Base-by-base conservation (phyloP, 2,113 vertebrate species). In the Salvator merianae region DNA sequence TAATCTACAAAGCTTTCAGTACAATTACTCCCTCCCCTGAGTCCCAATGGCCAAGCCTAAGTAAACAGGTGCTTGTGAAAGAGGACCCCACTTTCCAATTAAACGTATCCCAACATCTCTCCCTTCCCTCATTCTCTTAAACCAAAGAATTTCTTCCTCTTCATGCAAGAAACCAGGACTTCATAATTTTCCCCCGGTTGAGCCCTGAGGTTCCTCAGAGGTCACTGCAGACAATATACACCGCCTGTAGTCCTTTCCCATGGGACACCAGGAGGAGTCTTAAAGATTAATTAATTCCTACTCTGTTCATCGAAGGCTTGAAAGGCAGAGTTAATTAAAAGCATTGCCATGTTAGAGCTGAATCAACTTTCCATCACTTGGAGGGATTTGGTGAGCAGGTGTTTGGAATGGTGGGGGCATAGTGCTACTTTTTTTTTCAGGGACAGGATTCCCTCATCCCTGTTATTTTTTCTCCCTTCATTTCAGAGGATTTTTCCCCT, bases 1-100 rank as follows among this genome's bases (percentile, higher is more conserved):
- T 97, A 97, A 97, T 97, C 96, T 96, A 94, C 94, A 96, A 95
- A 96, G 94, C 95, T 94, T 93, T 90, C 84, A 66, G 94, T 96
- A 96, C 96, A 96, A 96, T 97, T 95, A 97, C 94, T 94, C 95
- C 93, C 93, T 96, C 94, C 95, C 94, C 92, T 40, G 88, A 94
- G 94, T 86, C 94, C 93, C 91, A 14, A 59, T 89, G 30, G 86
- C 91, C 90, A 81, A 91, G 93, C 94, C 96, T 97, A 91, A 94
- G 95, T 96, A 97, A 97, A 97, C 96, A 97, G 93, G 89, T 91
- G 88, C 82, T 91, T 92, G 93, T 96, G 94, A 96, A 96, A 96
- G 96, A 92, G 89, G 93, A 94, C 86, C 94, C 93, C 73, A 14
- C 90, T 96, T 97, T 97, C 96, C 96, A 97, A 97, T 97, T 97